These are phyloP conservation scores for Pituophis catenifer DNA, from an alignment of 2,113 vertebrate genomes.

Conservation along the genomic window DNA sequence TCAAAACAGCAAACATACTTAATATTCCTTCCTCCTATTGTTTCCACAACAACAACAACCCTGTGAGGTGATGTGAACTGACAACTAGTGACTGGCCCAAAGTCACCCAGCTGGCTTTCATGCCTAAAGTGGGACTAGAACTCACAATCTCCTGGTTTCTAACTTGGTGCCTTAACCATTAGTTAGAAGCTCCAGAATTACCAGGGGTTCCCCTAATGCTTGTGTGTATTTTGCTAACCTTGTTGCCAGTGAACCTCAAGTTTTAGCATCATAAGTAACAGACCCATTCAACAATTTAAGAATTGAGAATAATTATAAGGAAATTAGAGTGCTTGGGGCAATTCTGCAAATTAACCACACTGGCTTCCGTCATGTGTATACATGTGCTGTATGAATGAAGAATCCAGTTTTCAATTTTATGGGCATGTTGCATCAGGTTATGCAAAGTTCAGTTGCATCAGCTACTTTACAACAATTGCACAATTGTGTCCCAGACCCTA, in stretches of 20 bases:
- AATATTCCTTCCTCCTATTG: background rate
- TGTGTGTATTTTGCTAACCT: background rate
- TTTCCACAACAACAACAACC: background rate
- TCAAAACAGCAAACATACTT: background rate
- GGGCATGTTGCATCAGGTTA: constrained; percentile 60
- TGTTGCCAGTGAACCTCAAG: constrained; percentile 14
- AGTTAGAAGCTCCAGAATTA: background rate
- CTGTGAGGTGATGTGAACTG: background rate
- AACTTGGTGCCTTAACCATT: background rate
- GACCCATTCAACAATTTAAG: constrained; percentile 40
- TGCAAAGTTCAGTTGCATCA: constrained; percentile 70
- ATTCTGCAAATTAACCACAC: constrained; percentile 28
- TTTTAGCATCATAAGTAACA: constrained; percentile 7
- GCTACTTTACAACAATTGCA: constrained; percentile 27
- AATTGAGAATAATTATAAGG: constrained; percentile 16
- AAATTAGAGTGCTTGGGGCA: constrained; percentile 1
- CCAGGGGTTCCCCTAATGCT: background rate
- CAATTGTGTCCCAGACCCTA: constrained; percentile 30
- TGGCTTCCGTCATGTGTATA: constrained; percentile 31
- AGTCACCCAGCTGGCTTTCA: background rate
- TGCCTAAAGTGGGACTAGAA: background rate
- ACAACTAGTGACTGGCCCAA: background rate
- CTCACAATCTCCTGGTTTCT: background rate
- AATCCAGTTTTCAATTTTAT: constrained; percentile 46
- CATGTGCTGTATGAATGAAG: constrained; percentile 2